These are phyloP conservation scores for Trachelus stipa DNA, from an alignment of 2,888 invertebrate species.

Conservation along the genomic window DNA sequence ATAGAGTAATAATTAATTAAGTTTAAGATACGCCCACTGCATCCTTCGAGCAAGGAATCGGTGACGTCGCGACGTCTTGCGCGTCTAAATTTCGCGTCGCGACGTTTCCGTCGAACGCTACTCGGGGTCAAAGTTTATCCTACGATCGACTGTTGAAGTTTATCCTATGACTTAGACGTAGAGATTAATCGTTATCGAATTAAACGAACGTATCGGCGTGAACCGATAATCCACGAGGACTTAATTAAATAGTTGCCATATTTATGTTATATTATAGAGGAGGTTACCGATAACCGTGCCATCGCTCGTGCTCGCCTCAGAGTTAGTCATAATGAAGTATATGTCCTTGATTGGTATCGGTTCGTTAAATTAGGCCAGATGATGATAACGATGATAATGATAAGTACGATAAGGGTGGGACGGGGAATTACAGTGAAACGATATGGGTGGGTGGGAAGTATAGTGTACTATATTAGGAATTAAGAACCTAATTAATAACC, in stretches of 20 bases:
- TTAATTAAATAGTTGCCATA: constrained; percentile 18
- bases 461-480: not conserved
- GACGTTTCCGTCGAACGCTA: not conserved
- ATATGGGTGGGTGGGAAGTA: not conserved
- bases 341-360: not conserved
- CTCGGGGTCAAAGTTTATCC: not conserved
- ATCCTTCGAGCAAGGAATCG: not conserved
- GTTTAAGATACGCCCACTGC: not conserved
- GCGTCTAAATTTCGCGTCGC: not conserved
- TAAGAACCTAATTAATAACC: not conserved
- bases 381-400: not conserved
- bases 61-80: not conserved
- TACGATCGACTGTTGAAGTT: too few species aligned
- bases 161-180: not conserved
- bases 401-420: not conserved
- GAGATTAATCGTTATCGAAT: not conserved
- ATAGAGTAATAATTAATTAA: not conserved
- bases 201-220: not conserved
- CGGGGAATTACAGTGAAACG: not conserved
- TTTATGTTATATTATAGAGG: constrained; percentile 21
- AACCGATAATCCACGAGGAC: not conserved
- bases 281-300: constrained; percentile 53
- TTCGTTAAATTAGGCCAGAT: not conserved
- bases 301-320: constrained; percentile 44
- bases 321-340: constrained; percentile 35